A percentile compares a stretch with the other conserved stretches of the same genome.
Conservation (phyloP, 2,797 vertebrate genomes). For the Adrianichthys oophorus region DNA sequence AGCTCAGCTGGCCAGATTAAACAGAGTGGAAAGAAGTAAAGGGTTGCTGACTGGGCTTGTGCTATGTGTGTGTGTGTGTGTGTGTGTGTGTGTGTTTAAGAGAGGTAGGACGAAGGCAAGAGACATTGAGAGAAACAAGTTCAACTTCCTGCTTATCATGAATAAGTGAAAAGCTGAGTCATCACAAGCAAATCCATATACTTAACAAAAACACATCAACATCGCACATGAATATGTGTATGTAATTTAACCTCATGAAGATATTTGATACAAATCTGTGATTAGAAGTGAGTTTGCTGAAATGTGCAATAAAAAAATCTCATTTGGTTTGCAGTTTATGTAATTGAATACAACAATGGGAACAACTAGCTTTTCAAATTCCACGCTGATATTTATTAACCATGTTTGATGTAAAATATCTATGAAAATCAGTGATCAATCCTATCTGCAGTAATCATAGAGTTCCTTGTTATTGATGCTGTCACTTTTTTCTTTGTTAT, state of each 20-base stretch:
- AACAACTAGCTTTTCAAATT: no score
- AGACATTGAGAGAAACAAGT: constrained; percentile 39
- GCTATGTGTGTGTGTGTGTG: neutral
- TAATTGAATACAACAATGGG: no score
- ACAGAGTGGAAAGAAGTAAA: constrained; percentile 56
- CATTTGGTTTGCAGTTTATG: no score
- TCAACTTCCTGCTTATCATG: constrained; percentile 50
- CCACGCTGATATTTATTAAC: no score
- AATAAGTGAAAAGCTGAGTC: constrained; percentile 70
- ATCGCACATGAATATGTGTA: neutral
- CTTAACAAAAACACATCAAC: constrained; percentile 15
- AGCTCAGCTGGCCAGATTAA: constrained; percentile 58
- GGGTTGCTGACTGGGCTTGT: constrained; percentile 55
- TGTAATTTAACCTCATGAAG: neutral
- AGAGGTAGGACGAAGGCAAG: constrained; percentile 8
- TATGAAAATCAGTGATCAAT: no score
- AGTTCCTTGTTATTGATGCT: no score
- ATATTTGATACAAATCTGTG: neutral
- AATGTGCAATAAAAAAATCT: no score
- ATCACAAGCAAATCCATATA: constrained; percentile 33
- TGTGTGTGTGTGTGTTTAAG: constrained; percentile 11
- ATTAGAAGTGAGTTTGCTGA: no score
- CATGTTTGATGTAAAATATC: no score
- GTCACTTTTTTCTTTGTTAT: no score
- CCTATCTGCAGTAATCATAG: no score